These are phyloP conservation scores for Xestoiulus laeticollis DNA, from an alignment of 2,888 invertebrate species.

Conservation along the genomic window DNA sequence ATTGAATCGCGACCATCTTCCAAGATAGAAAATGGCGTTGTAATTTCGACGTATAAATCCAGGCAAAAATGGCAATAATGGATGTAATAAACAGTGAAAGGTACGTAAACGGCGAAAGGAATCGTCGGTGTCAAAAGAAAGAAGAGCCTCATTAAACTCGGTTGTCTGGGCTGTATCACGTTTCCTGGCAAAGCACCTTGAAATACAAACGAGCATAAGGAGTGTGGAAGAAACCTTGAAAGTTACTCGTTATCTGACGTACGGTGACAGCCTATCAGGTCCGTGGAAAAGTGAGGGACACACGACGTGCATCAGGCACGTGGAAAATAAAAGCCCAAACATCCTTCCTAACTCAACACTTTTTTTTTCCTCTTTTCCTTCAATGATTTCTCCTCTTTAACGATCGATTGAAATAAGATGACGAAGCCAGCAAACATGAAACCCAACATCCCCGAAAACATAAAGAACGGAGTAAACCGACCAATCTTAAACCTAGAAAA, in stretches of 20 bases:
- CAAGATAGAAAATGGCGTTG: not conserved
- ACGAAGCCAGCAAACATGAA: not conserved
- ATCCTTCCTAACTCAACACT: not conserved
- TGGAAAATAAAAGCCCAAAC: not conserved
- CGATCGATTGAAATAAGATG: slow-evolving; percentile 10
- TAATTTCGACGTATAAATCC: not conserved
- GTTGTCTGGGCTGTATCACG: not conserved
- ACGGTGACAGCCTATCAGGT: not conserved
- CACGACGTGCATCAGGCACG: not conserved
- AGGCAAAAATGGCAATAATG: not conserved
- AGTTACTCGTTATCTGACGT: slow-evolving; percentile 4
- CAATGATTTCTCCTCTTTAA: slow-evolving; percentile 2
- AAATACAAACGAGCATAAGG: not conserved
- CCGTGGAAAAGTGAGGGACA: not conserved
- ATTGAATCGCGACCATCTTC: no score
- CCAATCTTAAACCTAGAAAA: not conserved
- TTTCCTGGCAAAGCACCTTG: not conserved
- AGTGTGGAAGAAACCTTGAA: not conserved
- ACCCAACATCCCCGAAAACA: not conserved
- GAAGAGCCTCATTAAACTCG: not conserved
- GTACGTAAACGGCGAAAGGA: not conserved
- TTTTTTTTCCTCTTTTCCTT: not conserved
- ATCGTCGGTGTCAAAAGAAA: not conserved
- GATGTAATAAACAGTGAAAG: not conserved
- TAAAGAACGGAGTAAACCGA: not conserved